Evolutionary conservation across 2,113 vertebrate species (phyloP), one percentile per base, ranked within the genome.

Genomic region (Nothobranchius furzeri): DNA sequence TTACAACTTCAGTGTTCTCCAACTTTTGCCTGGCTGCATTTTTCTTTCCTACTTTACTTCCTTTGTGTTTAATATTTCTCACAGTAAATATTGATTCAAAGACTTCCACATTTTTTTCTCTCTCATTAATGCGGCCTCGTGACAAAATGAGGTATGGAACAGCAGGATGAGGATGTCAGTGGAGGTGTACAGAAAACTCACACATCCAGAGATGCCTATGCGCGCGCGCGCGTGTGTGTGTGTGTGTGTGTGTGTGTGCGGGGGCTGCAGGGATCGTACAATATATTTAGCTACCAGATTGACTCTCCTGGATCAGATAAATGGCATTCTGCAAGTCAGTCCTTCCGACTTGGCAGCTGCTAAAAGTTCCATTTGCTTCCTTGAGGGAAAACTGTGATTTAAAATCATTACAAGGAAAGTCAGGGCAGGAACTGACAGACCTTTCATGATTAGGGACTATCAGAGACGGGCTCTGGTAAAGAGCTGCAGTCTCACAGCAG

Each of bases 391-490:
- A 85, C 67, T 77, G 78, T 82, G 89, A 87, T 89, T 90, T 88
- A 87, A 89, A 90, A 87, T 84, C 83, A 83, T 91, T 85, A 87
- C 58, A 85, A 73, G 58, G 76, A 75, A 78, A 88, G 84, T 80
- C 67, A 63, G 78, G 83, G 75, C 81, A 81, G 68, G 80, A 82
- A 72, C 81, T 75, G 85, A 85, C 85, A 73, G 85, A 84, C 76
- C 85, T 83, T 81, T 88, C 70, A 75, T 88, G 88, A 89, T 87
- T 83, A 86, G 70, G 48, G 82, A 77, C 71, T 82, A 84, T 81
- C 79, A 84, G 67, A 78, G 69, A 76, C 60, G 40, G 62, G 69
- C 46, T 81, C 81, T 76, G 88, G 79, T 89, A 57, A 82, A 87
- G 81, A 82, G 74, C 73, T 76, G 66, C 69, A 60, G 85, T 88